Evolutionary conservation across 2,797 vertebrate genomes (phyloP), one percentile per base, ranked within the genome.

Genomic region (Sparus aurata): DNA sequence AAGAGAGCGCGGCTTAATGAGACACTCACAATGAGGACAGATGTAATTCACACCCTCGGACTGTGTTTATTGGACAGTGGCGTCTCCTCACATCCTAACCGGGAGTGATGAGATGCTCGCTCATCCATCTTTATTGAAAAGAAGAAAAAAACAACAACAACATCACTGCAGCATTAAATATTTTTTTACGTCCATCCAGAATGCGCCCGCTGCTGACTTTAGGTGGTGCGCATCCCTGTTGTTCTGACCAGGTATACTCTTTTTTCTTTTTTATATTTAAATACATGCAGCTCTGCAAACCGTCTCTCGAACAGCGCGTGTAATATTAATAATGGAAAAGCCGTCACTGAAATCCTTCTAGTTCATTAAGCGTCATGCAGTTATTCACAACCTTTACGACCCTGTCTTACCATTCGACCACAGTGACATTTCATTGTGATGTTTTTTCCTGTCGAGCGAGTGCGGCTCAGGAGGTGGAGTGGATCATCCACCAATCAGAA

Each of bases 21-120:
- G 92, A 93, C 88, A 89, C 85, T 87, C 85, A 77, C 82, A 93
- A 86, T 90, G 87, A 93, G 83, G 82, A 92, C 84, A 85, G 85
- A 93, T 93, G 90, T 87, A 87, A 89, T 92, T 90, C 87, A 87
- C 82, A 87, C 69, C 84, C 83, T 79, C 27, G 34, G 77, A 85
- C 83, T 84, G 74, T 91, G 76, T 92, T 90, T 91, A 90, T 91
- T 90, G 87, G 80, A 86, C 80, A 84, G 70, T 79, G 41, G 47
- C 57, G 80, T 82, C 77, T 85, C 55, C 65, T 78, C 67, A 75
- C 63, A 69, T 87, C 76, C 84, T 82, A 79, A 87, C 82, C 61
- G 69, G 74, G 78, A 91, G 79, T n/a, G 69, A 87, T 84, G 79
- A 87, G 88, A 84, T 79, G 74, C 77, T 85, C 85, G 65, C 71